These are phyloP conservation scores for Stictonetta naevosa DNA, from an alignment of 2,113 vertebrate species.

Conservation along the genomic window DNA sequence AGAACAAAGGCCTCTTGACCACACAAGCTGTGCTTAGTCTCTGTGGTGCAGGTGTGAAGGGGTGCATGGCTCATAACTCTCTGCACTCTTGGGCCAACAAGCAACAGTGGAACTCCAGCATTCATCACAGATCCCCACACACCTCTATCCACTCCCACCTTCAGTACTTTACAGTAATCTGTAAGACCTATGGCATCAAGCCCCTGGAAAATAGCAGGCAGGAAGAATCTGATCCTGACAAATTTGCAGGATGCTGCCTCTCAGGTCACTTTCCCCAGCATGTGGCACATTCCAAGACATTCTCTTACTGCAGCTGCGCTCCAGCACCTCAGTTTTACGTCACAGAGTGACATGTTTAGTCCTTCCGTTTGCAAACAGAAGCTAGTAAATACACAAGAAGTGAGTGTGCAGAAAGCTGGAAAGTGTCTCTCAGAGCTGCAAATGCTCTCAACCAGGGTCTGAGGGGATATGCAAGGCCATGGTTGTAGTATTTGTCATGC, in stretches of 20 bases:
- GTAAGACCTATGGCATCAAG: fast-evolving
- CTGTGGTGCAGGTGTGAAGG: background rate
- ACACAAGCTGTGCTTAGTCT: background rate
- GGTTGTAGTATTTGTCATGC: background rate
- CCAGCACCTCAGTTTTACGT: background rate
- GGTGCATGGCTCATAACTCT: background rate
- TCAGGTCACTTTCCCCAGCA: background rate
- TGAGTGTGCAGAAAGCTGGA: background rate
- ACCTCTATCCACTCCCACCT: background rate
- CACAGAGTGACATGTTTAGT: fast-evolving
- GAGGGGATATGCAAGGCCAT: background rate
- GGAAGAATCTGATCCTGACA: background rate
- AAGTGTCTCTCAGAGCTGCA: background rate
- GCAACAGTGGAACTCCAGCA: background rate
- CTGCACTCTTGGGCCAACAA: background rate
- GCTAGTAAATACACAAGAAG: background rate
- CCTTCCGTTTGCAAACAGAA: background rate
- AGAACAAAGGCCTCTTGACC: background rate
- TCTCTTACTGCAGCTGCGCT: background rate
- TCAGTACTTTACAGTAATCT: background rate
- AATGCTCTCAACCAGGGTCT: background rate
- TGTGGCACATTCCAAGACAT: background rate
- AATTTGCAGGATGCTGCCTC: background rate
- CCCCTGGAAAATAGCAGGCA: background rate
- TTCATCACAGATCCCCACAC: background rate